Conservation (phyloP, 2,797 vertebrate genomes). For the Sebastes baramenuke region DNA sequence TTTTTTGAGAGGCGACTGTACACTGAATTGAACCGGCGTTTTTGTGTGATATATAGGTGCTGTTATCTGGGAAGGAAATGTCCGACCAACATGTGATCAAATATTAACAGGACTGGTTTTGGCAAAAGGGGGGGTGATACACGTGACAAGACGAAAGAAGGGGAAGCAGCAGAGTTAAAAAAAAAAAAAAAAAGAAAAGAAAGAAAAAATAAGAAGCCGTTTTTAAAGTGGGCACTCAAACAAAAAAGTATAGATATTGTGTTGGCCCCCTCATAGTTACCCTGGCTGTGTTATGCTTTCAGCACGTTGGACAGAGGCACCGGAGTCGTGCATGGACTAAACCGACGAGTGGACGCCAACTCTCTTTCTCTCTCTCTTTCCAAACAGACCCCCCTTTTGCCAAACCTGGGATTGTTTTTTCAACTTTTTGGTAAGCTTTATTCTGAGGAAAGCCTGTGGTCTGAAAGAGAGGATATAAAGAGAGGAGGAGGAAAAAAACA, state of each 20-base stretch:
- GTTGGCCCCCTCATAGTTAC: slow-evolving; percentile 78
- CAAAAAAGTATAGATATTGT: slow-evolving; percentile 86
- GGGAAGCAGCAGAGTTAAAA: slow-evolving; percentile 82
- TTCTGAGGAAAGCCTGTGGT: slow-evolving; percentile 70
- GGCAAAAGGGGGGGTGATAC: slow-evolving; percentile 81
- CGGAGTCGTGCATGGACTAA: slow-evolving; percentile 86
- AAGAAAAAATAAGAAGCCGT: slow-evolving; percentile 63
- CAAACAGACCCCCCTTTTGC: slow-evolving; percentile 66
- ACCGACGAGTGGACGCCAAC: slow-evolving; percentile 83
- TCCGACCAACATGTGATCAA: slow-evolving; percentile 91
- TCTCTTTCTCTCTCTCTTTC: slow-evolving; percentile 78
- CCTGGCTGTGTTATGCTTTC: slow-evolving; percentile 85
- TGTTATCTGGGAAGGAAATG: slow-evolving; percentile 82
- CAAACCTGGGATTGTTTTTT: slow-evolving; percentile 83
- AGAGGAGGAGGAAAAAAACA: neutral
- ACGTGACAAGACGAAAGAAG: slow-evolving; percentile 88
- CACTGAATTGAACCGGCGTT: slow-evolving; percentile 67
- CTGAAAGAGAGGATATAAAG: slow-evolving; percentile 64
- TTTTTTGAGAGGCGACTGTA: slow-evolving; percentile 33
- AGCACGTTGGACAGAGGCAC: slow-evolving; percentile 96
- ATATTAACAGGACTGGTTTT: slow-evolving; percentile 91
- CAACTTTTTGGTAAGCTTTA: slow-evolving; percentile 84
- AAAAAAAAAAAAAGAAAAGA: neutral
- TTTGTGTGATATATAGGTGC: slow-evolving; percentile 62
- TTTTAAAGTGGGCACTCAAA: slow-evolving; percentile 88